Evolutionary conservation across 2,888 invertebrate genomes (phyloP).

Genomic region (Xiphydria camelus): DNA sequence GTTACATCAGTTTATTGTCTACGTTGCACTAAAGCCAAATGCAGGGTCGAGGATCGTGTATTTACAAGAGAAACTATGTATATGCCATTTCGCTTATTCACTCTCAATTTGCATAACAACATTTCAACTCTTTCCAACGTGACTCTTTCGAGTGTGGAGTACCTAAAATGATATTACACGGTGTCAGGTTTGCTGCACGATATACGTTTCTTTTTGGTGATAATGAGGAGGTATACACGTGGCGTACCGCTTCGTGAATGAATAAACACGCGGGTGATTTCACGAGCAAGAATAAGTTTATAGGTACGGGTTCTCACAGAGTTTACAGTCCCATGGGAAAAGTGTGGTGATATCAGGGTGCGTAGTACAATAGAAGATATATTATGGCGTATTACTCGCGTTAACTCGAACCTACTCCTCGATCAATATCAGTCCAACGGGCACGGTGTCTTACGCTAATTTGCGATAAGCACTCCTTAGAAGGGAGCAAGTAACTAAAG

Average conservation of each 20-base stretch:
- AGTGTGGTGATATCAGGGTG: conserved; percentile 18
- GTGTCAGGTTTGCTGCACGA: too few species aligned
- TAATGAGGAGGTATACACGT: too few species aligned
- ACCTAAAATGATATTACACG: too few species aligned
- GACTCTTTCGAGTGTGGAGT: too few species aligned
- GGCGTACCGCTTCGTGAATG: too few species aligned
- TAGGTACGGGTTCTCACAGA: background rate
- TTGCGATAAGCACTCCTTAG: conserved; percentile 19
- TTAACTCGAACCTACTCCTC: conserved; percentile 11
- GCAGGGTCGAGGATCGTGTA: conserved; percentile 22
- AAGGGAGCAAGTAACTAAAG: conserved; percentile 14
- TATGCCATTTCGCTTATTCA: conserved; percentile 12
- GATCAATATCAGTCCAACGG: conserved; percentile 21
- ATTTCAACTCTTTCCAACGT: too few species aligned
- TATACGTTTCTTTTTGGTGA: too few species aligned
- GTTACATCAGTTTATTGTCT: conserved; percentile 25
- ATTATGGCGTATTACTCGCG: conserved; percentile 16
- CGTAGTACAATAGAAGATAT: conserved; percentile 20
- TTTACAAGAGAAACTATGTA: conserved; percentile 26
- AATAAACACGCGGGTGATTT: too few species aligned
- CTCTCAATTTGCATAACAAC: too few species aligned
- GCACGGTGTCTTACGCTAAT: conserved; percentile 11
- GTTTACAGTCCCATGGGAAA: conserved; percentile 20
- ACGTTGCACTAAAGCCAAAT: conserved; percentile 21
- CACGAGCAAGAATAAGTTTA: too few species aligned